A percentile compares a stretch with the other conserved stretches of the same genome.
Conservation (phyloP, 2,113 vertebrate species). For the Psittacula cyanocephala region DNA sequence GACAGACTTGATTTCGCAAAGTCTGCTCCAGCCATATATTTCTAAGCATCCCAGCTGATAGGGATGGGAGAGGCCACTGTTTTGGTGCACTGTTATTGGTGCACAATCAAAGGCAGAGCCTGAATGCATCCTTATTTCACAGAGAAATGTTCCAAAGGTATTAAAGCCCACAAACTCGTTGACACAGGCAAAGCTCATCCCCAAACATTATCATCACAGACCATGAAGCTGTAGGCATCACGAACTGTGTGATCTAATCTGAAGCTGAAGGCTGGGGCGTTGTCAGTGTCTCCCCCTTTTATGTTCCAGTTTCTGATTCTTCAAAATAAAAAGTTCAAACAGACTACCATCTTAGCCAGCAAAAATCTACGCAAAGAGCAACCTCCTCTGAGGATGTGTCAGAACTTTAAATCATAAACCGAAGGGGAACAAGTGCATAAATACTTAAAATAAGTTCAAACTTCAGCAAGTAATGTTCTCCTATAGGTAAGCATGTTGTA, state of each 20-base stretch:
- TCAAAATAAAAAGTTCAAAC: slow-evolving; percentile 29
- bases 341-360: background rate
- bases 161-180: background rate
- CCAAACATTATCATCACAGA: background rate
- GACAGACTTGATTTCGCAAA: background rate
- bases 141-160: background rate
- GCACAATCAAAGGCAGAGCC: background rate
- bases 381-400: background rate
- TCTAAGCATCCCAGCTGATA: background rate
- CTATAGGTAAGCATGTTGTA: background rate
- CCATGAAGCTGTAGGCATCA: background rate
- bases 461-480: background rate
- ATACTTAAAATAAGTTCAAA: slow-evolving; percentile 2
- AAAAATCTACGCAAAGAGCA: background rate
- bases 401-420: slow-evolving; percentile 6
- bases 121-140: background rate
- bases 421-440: background rate
- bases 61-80: background rate
- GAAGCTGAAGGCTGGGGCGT: background rate
- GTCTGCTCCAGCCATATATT: background rate
- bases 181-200: background rate
- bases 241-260: background rate
- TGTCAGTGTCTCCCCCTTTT: background rate
- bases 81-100: background rate
- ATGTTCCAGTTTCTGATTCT: slow-evolving; percentile 17